Base-by-base conservation (phyloP, 2,113 vertebrate genomes). In the Microcebus jonahi region DNA sequence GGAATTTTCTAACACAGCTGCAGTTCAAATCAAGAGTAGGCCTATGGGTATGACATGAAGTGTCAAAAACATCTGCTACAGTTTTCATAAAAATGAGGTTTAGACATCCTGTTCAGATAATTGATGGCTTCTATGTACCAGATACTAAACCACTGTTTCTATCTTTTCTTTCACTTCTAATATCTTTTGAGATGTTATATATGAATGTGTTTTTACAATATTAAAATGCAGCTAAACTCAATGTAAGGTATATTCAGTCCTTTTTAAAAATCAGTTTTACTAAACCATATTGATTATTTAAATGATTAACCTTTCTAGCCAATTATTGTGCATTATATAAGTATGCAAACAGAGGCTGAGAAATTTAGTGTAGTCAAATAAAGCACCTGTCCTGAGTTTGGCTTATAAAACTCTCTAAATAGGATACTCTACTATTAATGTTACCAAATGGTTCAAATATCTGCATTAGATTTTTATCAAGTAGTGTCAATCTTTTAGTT, bases 381-480 rank as follows among this genome's bases (percentile, higher is more conserved):
- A 88, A 77, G 13, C 59, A 91, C 31, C 27, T 91, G 34, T 25
- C 11, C 36, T 90, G 61, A 48, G 50, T 36, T 48, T 85, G 34
- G 25, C 34, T 73, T 95, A 17, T 61, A 86, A 91, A 95, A 71
- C 20, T 71, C 25, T 77, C 27, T 75, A 63, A 88, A 39, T 29
- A 39, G 77, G 23, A 80, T 39, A 67, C 73, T 75, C 63, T 68
- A 42, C 34, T 84, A 14, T 29, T 79, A 42, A 59, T 91, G 31
- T 15, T 57, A 85, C 48, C 59, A 48, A 91, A 29, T 95, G 27
- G 67, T 85, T 92, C 80, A 57, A 77, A 82, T 90, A 39, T 23
- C 50, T 94, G 45, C 12, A 67, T 94, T 76, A 86, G 39, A 86
- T 77, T 89, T 27, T 89, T 86, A 86, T 86, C 67, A 53, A 81